phyloP scores from a whole-genome alignment of 2,888 invertebrate genomes.

The Plusia festucae region DNA sequence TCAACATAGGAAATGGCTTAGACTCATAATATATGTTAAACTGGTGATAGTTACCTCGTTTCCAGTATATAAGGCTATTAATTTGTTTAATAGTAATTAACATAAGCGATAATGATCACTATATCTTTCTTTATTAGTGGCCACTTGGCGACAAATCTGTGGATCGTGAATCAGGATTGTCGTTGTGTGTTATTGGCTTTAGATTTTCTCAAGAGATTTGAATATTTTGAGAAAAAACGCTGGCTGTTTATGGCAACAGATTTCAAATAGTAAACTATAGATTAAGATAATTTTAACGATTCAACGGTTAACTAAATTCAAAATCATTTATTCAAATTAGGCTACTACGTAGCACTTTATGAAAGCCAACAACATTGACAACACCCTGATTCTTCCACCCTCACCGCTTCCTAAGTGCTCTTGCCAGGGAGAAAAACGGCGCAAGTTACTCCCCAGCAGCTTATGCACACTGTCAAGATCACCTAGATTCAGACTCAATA shows the following conservation, averaged over 20 bases:
- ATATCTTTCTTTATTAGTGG: constrained; percentile 6
- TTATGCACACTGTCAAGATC: no score
- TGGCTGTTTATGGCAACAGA: neutral
- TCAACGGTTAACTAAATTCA: no score
- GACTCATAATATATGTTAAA: constrained; percentile 18
- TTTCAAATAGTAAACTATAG: neutral
- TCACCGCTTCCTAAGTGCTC: no score
- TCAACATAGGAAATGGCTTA: constrained; percentile 23
- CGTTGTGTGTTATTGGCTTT: constrained; percentile 7
- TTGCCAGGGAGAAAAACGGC: no score
- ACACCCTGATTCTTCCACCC: no score
- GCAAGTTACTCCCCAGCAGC: no score
- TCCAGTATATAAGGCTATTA: constrained; percentile 21
- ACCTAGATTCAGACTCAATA: no score
- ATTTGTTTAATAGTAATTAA: constrained; percentile 20
- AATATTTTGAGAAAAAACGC: neutral
- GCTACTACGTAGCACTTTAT: no score
- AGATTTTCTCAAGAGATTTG: constrained; percentile 4
- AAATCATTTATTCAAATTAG: no score
- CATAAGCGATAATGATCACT: constrained; percentile 13
- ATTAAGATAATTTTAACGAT: no score
- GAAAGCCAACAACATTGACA: no score
- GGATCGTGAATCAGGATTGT: constrained; percentile 4
- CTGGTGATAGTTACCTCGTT: constrained; percentile 20
- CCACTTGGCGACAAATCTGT: neutral